Evolutionary conservation across 1,140 invertebrate species (phyloP).

Genomic region (Macrobrachium rosenbergii): DNA sequence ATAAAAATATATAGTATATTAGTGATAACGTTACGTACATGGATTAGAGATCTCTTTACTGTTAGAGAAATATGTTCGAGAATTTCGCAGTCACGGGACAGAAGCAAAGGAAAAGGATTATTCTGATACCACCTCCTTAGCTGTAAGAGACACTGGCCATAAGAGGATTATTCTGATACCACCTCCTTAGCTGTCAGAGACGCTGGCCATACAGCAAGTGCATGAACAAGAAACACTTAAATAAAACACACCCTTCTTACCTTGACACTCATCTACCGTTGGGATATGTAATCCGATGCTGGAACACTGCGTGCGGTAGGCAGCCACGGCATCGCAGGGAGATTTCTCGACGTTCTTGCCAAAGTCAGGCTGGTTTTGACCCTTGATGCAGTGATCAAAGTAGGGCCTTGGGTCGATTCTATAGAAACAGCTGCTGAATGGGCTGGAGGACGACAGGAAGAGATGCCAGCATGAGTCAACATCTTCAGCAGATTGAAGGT

Average conservation of each 20-base stretch:
- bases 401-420: slow-evolving; percentile 32
- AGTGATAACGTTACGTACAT: no score
- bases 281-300: slow-evolving; percentile 10
- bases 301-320: slow-evolving; percentile 29
- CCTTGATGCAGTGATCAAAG: slow-evolving; percentile 40
- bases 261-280: slow-evolving; percentile 1
- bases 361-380: background rate
- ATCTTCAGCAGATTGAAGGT: background rate
- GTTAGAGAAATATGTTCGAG: no score
- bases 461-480: slow-evolving; percentile 22
- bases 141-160: no score
- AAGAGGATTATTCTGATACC: no score
- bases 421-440: slow-evolving; percentile 29
- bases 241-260: background rate
- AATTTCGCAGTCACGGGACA: no score
- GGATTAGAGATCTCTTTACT: no score
- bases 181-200: no score
- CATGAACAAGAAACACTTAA: background rate
- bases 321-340: background rate
- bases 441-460: slow-evolving; percentile 30
- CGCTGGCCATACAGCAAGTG: no score
- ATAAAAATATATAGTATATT: no score
- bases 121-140: no score
- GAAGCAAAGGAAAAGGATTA: no score
- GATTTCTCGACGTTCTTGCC: background rate